These are phyloP conservation scores for Criorhina ranunculi DNA, from an alignment of 2,888 invertebrate genomes.

Conservation along the genomic window DNA sequence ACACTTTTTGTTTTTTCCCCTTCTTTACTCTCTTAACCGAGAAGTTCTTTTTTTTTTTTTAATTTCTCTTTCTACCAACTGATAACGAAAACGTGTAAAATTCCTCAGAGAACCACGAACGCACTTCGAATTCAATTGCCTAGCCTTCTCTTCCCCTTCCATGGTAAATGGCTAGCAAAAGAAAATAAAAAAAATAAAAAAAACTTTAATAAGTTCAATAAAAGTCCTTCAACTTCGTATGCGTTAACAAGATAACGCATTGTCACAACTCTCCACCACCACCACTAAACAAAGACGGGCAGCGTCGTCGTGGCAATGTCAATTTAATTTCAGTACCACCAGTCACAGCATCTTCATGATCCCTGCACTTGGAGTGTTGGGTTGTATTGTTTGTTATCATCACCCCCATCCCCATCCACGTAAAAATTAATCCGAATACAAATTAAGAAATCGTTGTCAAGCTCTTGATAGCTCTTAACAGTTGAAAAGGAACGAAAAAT, in stretches of 20 bases:
- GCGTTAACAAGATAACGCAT: slow-evolving; percentile 67
- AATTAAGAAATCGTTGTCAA: slow-evolving; percentile 53
- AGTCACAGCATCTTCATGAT: slow-evolving; percentile 36
- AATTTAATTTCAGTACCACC: slow-evolving; percentile 49
- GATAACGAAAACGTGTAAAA: slow-evolving; percentile 33
- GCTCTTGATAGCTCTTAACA: slow-evolving; percentile 22
- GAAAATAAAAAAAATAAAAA: slow-evolving; percentile 22
- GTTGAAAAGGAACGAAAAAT: slow-evolving; percentile 22
- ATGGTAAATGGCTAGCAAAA: slow-evolving; percentile 23
- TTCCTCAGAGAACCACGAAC: slow-evolving; percentile 18
- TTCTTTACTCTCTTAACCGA: slow-evolving; percentile 3
- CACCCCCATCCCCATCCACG: slow-evolving; percentile 26
- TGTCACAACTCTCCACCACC: slow-evolving; percentile 24
- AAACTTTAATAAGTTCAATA: slow-evolving; percentile 65
- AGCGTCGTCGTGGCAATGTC: slow-evolving; percentile 49
- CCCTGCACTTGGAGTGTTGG: slow-evolving; percentile 27
- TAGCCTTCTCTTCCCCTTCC: slow-evolving; percentile 1
- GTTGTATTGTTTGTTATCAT: background rate
- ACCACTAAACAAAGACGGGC: background rate
- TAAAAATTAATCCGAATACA: slow-evolving; percentile 32
- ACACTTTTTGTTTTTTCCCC: slow-evolving; percentile 1
- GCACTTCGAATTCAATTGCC: slow-evolving; percentile 27
- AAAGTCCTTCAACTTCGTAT: slow-evolving; percentile 73
- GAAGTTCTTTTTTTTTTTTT: background rate
- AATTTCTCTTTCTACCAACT: slow-evolving; percentile 11